These are phyloP conservation scores for Sternotherus odoratus DNA, from an alignment of 2,797 vertebrate species.

Conservation along the genomic window DNA sequence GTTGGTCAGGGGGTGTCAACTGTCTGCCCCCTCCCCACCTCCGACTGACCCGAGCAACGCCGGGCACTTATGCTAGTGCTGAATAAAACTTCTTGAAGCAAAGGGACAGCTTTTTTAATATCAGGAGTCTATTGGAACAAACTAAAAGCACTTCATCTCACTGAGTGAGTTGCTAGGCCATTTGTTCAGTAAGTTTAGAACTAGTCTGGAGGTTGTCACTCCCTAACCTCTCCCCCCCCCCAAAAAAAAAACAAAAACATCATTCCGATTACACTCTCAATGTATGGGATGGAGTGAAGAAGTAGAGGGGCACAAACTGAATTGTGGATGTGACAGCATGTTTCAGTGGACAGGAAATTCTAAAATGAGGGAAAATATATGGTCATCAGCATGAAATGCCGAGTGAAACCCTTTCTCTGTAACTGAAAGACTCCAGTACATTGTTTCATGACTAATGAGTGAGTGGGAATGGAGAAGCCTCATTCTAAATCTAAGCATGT, in stretches of 20 bases:
- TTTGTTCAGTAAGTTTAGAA: background rate
- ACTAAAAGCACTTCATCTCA: constrained; percentile 74
- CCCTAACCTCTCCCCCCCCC: background rate
- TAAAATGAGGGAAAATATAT: background rate
- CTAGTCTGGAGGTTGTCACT: background rate
- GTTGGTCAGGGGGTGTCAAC: too few species aligned
- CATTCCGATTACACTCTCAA: background rate
- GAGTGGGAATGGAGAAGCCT: constrained; percentile 39
- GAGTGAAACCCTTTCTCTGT: constrained; percentile 2
- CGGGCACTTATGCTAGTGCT: too few species aligned
- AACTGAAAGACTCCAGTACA: constrained; percentile 68
- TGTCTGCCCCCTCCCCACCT: too few species aligned
- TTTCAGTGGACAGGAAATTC: background rate
- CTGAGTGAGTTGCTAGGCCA: background rate
- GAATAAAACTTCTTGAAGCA: constrained; percentile 28
- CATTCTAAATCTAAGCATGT: background rate
- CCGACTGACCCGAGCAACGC: too few species aligned
- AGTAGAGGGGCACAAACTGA: constrained; percentile 11
- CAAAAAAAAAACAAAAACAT: too few species aligned
- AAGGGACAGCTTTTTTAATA: background rate
- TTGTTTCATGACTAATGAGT: constrained; percentile 69
- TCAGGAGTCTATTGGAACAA: background rate
- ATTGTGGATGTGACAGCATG: background rate
- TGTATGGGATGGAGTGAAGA: accelerated
- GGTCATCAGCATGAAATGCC: background rate